phyloP scores from a whole-genome alignment of 2,797 vertebrate genomes.

The Salmo trutta region DNA sequence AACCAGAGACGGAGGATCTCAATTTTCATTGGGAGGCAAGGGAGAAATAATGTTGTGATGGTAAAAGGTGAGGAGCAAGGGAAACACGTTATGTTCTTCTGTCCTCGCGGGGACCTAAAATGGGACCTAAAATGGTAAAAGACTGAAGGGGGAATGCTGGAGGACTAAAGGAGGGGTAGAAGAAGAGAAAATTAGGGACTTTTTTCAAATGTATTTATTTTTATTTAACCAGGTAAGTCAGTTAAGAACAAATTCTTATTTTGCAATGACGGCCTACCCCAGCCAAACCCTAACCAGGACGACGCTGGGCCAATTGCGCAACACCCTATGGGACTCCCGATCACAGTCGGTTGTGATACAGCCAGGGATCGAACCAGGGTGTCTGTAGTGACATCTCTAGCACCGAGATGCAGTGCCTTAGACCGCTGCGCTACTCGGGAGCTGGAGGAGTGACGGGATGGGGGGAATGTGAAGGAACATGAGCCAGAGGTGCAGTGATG shows the following conservation, averaged over 20 bases:
- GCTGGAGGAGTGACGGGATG: constrained; percentile 44
- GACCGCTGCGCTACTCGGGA: background rate
- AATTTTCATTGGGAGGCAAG: constrained; percentile 38
- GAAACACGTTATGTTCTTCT: no score
- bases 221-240: background rate
- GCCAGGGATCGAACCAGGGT: no score
- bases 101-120: no score
- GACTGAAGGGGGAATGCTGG: background rate
- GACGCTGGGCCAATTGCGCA: no score
- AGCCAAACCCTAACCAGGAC: no score
- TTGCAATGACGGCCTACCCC: no score
- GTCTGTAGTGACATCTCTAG: no score
- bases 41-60: constrained; percentile 38
- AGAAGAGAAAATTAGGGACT: constrained; percentile 24
- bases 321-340: no score
- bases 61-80: constrained; percentile 52
- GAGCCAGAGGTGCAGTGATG: constrained; percentile 21
- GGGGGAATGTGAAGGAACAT: constrained; percentile 13
- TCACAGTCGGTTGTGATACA: no score
- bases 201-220: no score
- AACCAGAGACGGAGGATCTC: constrained; percentile 24
- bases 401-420: no score
- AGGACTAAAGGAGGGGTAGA: background rate
- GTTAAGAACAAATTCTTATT: constrained; percentile 21
- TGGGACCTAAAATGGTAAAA: constrained; percentile 12